A percentile compares a stretch with the other conserved stretches of the same genome.
Evolutionary conservation across 1,140 invertebrate genomes (phyloP).

Genomic region (Drosophila dunni): DNA sequence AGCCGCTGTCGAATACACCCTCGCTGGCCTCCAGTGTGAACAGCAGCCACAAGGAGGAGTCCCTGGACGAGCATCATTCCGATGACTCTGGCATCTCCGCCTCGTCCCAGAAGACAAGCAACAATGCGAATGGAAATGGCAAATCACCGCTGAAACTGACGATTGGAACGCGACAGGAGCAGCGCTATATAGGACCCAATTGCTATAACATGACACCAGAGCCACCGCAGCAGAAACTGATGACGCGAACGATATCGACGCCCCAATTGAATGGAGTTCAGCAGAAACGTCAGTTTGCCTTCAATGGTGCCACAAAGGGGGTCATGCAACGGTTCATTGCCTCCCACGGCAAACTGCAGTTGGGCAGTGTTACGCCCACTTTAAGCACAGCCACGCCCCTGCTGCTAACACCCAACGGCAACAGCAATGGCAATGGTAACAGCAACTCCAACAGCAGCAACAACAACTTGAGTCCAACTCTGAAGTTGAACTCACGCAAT

Average conservation of each 20-base stretch:
- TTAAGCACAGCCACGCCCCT: slow-evolving; percentile 22
- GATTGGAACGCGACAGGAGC: slow-evolving; percentile 58
- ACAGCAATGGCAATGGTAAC: slow-evolving; percentile 5
- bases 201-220: slow-evolving; percentile 85
- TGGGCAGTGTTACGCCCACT: slow-evolving; percentile 49
- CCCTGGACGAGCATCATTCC: slow-evolving; percentile 77
- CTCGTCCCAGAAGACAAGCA: slow-evolving; percentile 66
- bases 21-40: slow-evolving; percentile 75
- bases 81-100: slow-evolving; percentile 81
- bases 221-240: slow-evolving; percentile 85
- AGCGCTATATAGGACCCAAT: slow-evolving; percentile 76
- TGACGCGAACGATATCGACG: slow-evolving; percentile 87
- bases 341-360: slow-evolving; percentile 88
- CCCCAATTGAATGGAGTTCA: slow-evolving; percentile 86
- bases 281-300: slow-evolving; percentile 86
- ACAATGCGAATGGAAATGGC: slow-evolving; percentile 16
- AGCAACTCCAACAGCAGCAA: slow-evolving; percentile 5
- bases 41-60: slow-evolving; percentile 74
- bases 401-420: neutral
- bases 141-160: slow-evolving; percentile 52
- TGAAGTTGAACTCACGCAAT: slow-evolving; percentile 66
- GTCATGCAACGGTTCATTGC: slow-evolving; percentile 92
- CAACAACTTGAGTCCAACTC: slow-evolving; percentile 18
- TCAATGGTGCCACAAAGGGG: slow-evolving; percentile 88
- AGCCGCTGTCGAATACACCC: slow-evolving; percentile 61